Conservation (phyloP, 2,113 vertebrate genomes). For the Bambusicola thoracicus region DNA sequence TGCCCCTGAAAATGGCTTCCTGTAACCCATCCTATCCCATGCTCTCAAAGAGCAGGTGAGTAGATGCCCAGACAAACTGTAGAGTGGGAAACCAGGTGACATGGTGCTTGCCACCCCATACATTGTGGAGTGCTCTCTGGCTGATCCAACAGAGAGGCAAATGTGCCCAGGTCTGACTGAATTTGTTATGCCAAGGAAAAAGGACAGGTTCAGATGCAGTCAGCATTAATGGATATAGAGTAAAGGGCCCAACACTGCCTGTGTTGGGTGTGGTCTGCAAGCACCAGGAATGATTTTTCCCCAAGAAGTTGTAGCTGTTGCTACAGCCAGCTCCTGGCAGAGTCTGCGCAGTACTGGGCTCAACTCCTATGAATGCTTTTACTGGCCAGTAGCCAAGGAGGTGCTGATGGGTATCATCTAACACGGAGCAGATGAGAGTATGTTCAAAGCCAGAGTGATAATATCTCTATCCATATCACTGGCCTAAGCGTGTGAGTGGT, state of each 20-base stretch:
- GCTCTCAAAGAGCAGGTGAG: not conserved
- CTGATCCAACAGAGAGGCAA: not conserved
- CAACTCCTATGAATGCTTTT: not conserved
- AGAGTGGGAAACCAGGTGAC: not conserved
- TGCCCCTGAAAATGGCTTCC: not conserved
- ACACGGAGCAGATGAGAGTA: not conserved
- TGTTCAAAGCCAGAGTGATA: not conserved
- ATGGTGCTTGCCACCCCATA: not conserved
- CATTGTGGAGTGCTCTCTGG: not conserved
- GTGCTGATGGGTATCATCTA: not conserved
- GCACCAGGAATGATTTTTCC: not conserved
- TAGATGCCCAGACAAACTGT: too few relatives aligned
- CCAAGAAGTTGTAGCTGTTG: not conserved
- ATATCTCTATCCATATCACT: not conserved
- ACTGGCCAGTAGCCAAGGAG: not conserved
- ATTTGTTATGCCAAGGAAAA: not conserved
- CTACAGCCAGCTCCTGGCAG: not conserved
- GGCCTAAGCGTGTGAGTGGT: not conserved
- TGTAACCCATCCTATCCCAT: too few relatives aligned
- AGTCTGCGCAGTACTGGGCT: not conserved
- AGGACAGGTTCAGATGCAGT: not conserved
- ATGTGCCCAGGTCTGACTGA: not conserved
- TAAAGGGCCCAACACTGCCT: not conserved
- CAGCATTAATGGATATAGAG: not conserved
- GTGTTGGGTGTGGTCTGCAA: not conserved